A percentile compares a stretch with the other conserved stretches of the same genome.
phyloP scores from a whole-genome alignment of 2,888 invertebrate genomes.

The Physocephala rufipes region DNA sequence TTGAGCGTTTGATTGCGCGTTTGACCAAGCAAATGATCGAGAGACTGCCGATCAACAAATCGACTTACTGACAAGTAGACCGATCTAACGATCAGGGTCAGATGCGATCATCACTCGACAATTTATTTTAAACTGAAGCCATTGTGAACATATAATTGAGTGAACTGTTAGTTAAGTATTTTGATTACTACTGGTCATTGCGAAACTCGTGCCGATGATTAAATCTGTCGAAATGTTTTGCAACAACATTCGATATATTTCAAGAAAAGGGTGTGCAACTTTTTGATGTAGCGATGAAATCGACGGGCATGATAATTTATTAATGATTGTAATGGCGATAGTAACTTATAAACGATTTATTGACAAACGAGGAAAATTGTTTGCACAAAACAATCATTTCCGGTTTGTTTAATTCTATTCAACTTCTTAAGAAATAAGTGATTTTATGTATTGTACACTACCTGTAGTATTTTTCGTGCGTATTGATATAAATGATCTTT shows the following conservation, averaged over 20 bases:
- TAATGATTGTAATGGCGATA: constrained; percentile 5
- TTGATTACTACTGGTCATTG: neutral
- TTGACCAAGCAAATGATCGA: neutral
- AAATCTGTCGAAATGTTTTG: neutral
- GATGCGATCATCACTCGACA: constrained; percentile 27
- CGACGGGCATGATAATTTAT: neutral
- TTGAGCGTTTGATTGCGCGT: neutral
- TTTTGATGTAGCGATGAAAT: no score
- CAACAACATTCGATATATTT: neutral
- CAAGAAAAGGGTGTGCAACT: no score
- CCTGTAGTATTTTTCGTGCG: neutral
- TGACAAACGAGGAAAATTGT: no score
- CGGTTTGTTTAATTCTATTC: neutral
- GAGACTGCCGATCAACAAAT: neutral
- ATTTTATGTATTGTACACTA: neutral
- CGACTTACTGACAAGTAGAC: neutral
- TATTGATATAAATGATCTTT: neutral
- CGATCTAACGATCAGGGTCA: constrained; percentile 17
- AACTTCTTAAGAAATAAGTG: neutral
- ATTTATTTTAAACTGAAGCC: constrained; percentile 10
- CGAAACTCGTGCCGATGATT: constrained; percentile 11
- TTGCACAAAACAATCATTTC: no score
- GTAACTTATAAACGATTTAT: no score
- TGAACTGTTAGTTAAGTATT: neutral
- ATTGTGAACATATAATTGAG: neutral